A percentile compares a stretch with the other conserved stretches of the same genome.
Conservation (phyloP, 2,888 invertebrate genomes). For the Bembecia ichneumoniformis region DNA sequence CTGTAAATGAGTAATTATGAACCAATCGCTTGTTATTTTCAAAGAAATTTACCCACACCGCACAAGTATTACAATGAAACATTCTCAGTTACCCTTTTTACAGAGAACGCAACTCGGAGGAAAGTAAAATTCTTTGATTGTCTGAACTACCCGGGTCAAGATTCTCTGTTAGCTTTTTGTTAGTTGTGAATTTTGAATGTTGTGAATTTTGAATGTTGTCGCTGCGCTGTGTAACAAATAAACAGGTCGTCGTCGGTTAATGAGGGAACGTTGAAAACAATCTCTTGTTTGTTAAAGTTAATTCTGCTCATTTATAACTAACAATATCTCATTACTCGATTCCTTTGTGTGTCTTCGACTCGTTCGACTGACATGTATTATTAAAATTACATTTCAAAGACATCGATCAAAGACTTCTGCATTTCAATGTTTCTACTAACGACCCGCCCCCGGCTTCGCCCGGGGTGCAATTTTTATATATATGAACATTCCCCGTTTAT, state of each 20-base stretch:
- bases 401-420: too few relatives aligned
- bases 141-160: not conserved
- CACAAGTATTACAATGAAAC: not conserved
- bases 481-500: too few relatives aligned
- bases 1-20: too few relatives aligned
- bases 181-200: not conserved
- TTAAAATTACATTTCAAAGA: too few relatives aligned
- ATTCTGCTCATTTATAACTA: not conserved
- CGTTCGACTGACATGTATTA: too few relatives aligned
- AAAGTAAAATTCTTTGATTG: not conserved
- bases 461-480: too few relatives aligned
- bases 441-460: too few relatives aligned
- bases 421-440: too few relatives aligned
- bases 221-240: not conserved
- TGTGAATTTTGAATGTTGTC: too few relatives aligned
- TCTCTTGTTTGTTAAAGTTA: not conserved
- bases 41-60: not conserved
- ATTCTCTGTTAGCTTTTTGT: not conserved
- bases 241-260: not conserved
- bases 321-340: too few relatives aligned
- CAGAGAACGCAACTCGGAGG: not conserved
- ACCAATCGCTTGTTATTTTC: too few relatives aligned
- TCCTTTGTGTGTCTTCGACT: too few relatives aligned
- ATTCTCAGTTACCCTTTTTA: not conserved
- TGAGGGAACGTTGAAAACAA: not conserved